Evolutionary conservation across 2,113 vertebrate genomes (phyloP).

Genomic region (Oceanodroma tethys): DNA sequence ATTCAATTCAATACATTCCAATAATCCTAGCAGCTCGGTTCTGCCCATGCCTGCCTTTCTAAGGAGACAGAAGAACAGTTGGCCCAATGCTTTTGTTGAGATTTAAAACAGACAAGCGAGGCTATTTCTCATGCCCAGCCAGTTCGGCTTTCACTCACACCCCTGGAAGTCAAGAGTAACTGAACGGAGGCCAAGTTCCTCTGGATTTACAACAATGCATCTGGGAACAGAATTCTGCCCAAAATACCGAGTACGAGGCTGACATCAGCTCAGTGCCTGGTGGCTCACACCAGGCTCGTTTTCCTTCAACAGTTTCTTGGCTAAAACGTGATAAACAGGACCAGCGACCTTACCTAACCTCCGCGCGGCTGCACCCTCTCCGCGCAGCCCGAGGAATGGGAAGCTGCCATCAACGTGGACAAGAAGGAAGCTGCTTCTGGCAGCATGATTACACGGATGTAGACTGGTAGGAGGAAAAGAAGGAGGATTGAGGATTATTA

Average conservation of each 20-base stretch:
- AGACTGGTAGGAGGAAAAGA: background rate
- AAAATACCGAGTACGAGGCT: background rate
- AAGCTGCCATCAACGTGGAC: background rate
- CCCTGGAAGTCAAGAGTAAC: background rate
- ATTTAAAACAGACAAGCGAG: background rate
- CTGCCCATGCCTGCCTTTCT: background rate
- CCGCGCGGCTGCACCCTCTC: accelerated
- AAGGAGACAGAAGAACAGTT: background rate
- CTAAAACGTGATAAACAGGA: background rate
- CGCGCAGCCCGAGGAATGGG: accelerated
- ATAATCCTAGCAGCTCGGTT: background rate
- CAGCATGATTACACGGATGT: accelerated
- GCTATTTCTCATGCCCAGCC: background rate
- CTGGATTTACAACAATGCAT: background rate
- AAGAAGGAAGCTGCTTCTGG: background rate
- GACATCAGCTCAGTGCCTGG: background rate
- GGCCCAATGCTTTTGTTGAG: background rate
- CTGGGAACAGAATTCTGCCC: background rate
- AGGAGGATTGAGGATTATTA: background rate
- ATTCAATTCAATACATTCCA: background rate
- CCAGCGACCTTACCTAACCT: background rate
- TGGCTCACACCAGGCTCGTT: background rate
- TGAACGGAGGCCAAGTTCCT: background rate
- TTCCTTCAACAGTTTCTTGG: background rate
- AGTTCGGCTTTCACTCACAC: background rate